phyloP scores from a whole-genome alignment of 2,888 invertebrate species.

The Adelognathus sp. region DNA sequence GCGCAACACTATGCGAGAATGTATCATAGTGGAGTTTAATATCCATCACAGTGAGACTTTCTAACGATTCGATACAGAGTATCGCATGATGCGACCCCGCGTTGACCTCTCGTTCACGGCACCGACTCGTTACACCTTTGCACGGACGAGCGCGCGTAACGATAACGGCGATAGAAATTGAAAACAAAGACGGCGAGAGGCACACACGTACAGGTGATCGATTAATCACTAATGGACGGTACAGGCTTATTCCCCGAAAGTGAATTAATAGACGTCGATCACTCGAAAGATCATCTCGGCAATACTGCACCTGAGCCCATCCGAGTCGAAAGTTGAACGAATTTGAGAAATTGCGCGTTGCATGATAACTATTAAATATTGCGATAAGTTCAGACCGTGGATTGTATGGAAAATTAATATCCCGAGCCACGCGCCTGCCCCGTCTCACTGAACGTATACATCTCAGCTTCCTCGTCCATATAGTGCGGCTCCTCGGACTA shows the following conservation, averaged over 20 bases:
- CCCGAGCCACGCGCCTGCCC: conserved; percentile 18
- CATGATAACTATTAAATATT: conserved; percentile 14
- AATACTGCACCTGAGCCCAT: not conserved
- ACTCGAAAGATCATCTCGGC: not conserved
- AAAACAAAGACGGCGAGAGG: conserved; percentile 13
- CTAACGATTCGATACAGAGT: conserved; percentile 75
- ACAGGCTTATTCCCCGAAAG: conserved; percentile 7
- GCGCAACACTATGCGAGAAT: not conserved
- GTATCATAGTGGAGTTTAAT: conserved; percentile 28
- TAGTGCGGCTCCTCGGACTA: conserved; percentile 28
- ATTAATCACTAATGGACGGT: conserved; percentile 74
- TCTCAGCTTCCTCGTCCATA: conserved; percentile 39
- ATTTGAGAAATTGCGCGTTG: conserved; percentile 36
- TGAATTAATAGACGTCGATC: not conserved
- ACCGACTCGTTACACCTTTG: conserved; percentile 59
- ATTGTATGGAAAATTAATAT: conserved; percentile 14
- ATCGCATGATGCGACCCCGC: conserved; percentile 72
- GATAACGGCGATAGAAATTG: not conserved
- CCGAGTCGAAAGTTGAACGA: not conserved
- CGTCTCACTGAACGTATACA: not conserved
- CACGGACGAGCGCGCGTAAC: conserved; percentile 64
- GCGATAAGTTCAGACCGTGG: not conserved
- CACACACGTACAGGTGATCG: conserved; percentile 69
- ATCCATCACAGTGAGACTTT: conserved; percentile 70
- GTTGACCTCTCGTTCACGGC: conserved; percentile 66